Conservation (phyloP, 2,797 vertebrate genomes). For the Melanitta fusca region DNA sequence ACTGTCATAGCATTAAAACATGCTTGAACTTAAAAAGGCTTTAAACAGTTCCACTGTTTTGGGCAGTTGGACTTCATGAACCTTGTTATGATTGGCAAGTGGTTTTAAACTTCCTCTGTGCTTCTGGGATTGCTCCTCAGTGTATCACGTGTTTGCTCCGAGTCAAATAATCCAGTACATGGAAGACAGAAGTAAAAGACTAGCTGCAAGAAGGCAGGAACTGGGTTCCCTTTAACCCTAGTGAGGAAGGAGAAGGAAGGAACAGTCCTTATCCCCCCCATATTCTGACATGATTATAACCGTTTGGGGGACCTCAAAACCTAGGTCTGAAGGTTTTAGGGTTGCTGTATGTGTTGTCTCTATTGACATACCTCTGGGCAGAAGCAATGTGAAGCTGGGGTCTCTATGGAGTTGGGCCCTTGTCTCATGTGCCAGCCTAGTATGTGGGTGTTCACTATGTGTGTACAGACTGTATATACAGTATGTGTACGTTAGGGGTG, state of each 20-base stretch:
- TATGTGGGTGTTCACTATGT: neutral
- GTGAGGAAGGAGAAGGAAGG: neutral
- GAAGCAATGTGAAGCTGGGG: neutral
- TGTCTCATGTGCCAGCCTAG: neutral
- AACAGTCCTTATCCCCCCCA: neutral
- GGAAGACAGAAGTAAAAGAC: neutral
- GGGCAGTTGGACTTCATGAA: neutral
- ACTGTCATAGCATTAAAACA: neutral
- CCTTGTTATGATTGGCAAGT: neutral
- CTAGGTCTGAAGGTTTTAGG: neutral
- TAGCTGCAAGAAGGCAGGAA: neutral
- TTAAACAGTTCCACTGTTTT: neutral
- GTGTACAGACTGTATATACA: accelerated
- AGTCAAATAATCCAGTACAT: neutral
- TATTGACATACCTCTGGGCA: neutral
- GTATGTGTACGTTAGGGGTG: neutral
- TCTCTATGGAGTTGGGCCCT: neutral
- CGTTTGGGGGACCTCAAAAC: neutral
- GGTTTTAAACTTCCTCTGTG: neutral
- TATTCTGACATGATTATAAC: neutral
- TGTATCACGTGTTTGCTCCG: neutral
- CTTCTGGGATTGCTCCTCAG: neutral
- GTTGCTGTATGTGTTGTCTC: accelerated
- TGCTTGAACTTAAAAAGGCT: neutral
- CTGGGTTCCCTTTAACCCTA: neutral